phyloP scores from a whole-genome alignment of 2,888 invertebrate species.

The Adineta ricciae region DNA sequence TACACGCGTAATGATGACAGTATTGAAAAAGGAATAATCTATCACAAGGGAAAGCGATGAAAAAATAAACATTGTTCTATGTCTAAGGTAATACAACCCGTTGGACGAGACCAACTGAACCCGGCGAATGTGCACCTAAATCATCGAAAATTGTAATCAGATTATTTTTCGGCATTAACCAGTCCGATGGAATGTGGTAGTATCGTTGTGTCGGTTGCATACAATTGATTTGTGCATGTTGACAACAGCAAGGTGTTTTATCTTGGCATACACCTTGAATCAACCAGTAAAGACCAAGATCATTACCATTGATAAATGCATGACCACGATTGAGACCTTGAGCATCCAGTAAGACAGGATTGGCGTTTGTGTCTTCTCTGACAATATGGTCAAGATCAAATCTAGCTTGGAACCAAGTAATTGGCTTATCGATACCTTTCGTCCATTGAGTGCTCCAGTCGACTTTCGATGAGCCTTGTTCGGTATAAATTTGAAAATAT shows the following conservation, averaged over 20 bases:
- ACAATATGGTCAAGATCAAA: not conserved
- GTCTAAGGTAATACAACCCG: not conserved
- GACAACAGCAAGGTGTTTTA: not conserved
- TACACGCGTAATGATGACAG: too few relatives aligned
- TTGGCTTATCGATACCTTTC: not conserved
- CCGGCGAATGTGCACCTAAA: constrained; percentile 5
- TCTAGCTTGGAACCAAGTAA: constrained; percentile 7
- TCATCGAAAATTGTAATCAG: not conserved
- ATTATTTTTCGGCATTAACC: not conserved
- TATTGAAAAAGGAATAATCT: too few relatives aligned
- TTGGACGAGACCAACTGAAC: not conserved
- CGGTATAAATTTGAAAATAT: constrained; percentile 7
- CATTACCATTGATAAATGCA: constrained; percentile 52
- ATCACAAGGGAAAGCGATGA: too few relatives aligned
- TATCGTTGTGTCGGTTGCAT: not conserved
- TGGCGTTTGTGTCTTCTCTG: not conserved
- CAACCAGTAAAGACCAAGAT: constrained; percentile 57
- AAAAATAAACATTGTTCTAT: not conserved
- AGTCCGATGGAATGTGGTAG: not conserved
- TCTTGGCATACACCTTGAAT: constrained; percentile 43
- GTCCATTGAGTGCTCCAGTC: not conserved
- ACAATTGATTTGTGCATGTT: constrained; percentile 13
- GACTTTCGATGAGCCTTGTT: not conserved
- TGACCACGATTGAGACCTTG: constrained; percentile 42
- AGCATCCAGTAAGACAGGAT: not conserved